Base-by-base conservation (phyloP, 2,797 vertebrate genomes). In the Catostomus latipinnis region DNA sequence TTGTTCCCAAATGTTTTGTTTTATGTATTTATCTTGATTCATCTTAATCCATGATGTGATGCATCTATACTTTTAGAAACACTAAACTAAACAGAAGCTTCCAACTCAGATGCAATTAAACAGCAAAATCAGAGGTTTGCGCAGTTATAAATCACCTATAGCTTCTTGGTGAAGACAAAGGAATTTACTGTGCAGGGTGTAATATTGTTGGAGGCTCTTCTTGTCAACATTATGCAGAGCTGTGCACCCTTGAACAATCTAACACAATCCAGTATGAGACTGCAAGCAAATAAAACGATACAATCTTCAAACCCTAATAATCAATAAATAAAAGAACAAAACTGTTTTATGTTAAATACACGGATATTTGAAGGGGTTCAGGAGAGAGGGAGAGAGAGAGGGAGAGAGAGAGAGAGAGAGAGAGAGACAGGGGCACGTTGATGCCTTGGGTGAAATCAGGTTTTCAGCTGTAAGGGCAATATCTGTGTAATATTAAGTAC, bases 261-360 rank as follows among this genome's bases (percentile, higher is more conserved):
- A 94, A 84, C 88, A 62, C 92, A 92, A 93, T 93, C 91, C 92
- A 91, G 89, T 87, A 90, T 92, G 93, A 87, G 91, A 93, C 88
- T 88, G 90, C 92, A 91, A 90, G 93, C 94, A 94, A 94, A 94
- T 94, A 94, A 94, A 93, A 93, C 89, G 91, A 94, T 94, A 94
- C 68, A 92, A 93, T 94, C 93, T 94, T 94, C 91, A 93, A 90
- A 93, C 92, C 92, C 92, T 89, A 81, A 90, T 91, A 93, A 93
- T 92, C 93, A 93, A 93, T 94, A 93, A 94, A 91, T 90, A 93
- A 94, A 94, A 93, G 92, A 93, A 93, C 93, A 92, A 91, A 92
- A 91, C 88, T 92, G 89, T 92, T 94, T 93, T 92, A 92, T 93
- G 93, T 94, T 93, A 92, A 84, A 91, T 91, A 91, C 90, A 86